Base-by-base conservation (phyloP, 2,797 vertebrate genomes). In the Sphaeramia orbicularis region DNA sequence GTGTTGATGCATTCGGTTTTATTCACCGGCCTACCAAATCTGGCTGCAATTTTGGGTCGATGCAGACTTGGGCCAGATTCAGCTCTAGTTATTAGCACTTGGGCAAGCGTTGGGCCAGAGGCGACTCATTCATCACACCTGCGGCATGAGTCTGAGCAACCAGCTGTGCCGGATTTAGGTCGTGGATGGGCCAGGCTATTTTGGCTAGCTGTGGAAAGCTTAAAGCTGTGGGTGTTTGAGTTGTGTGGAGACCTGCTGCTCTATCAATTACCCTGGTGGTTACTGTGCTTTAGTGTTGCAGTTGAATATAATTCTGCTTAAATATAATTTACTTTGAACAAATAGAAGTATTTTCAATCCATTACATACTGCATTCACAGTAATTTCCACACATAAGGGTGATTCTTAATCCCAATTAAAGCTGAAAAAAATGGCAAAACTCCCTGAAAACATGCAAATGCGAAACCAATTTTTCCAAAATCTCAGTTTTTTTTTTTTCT, bases 111-210 rank as follows among this genome's bases (percentile, higher is more conserved):
- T 63, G 7, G 41, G 65, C 76, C 62, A 71, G 40, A 82, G 65
- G 62, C 9, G 0, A 41, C 15, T 53, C 67, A 80, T 83, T 82
- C 55, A 86, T 87, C 72, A 85, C 44, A 65, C 60, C 70, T 45
- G 18, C 30, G 7, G 53, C 44, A 57, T 49, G 30, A 62, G 49
- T 41, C 52, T 59, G 52, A 51, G 51, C 57, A 61, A 57, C 58
- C 72, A 73, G 64, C 60, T 81, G 52, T 52, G 77, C 55, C 71
- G 70, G 10, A 76, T 74, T 54, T 59, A 44, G 60, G 61, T 79
- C 38, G 37, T 41, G 41, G 37, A 63, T 65, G 19, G 24, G 37
- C 45, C 18, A 64, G 51, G 48, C 42, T 38, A 57, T 70, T 70
- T 65, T 70, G 55, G 51, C 36, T 18, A 63, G 58, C 48, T 69